phyloP scores from a whole-genome alignment of 2,888 invertebrate genomes.

The Drosophila ezoana region DNA sequence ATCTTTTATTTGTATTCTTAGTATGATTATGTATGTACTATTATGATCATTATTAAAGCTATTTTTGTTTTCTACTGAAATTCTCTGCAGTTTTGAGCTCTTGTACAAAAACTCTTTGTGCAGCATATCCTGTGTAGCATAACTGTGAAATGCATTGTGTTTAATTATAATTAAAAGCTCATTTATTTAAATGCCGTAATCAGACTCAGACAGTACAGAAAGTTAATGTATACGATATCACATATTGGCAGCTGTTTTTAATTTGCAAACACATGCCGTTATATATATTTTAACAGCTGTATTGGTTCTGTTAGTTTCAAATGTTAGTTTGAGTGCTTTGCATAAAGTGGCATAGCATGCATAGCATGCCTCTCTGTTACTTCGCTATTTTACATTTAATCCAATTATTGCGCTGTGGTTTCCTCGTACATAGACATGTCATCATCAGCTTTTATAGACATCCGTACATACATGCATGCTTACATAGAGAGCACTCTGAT shows the following conservation, averaged over 20 bases:
- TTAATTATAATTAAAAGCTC: not conserved
- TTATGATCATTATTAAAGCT: too few species aligned
- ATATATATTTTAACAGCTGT: conserved; percentile 45
- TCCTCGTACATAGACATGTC: conserved; percentile 17
- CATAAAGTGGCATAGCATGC: conserved; percentile 4
- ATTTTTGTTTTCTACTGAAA: too few species aligned
- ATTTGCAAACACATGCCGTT: conserved; percentile 6
- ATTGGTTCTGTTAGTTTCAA: conserved; percentile 21
- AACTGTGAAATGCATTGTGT: not conserved
- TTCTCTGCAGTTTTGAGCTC: too few species aligned
- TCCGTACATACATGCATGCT: not conserved
- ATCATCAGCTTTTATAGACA: not conserved
- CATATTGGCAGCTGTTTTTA: conserved; percentile 29
- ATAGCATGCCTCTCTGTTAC: conserved; percentile 17
- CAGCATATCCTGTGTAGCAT: too few species aligned
- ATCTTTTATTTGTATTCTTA: too few species aligned
- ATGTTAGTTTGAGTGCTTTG: conserved; percentile 11
- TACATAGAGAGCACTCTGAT: conserved; percentile 27
- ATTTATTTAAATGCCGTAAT: not conserved
- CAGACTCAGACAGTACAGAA: not conserved
- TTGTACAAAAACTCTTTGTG: too few species aligned
- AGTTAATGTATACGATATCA: not conserved
- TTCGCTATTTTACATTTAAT: conserved; percentile 31
- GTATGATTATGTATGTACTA: too few species aligned
- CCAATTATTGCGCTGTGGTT: conserved; percentile 43